A percentile compares a stretch with the other conserved stretches of the same genome.
Evolutionary conservation across 2,888 invertebrate species (phyloP).

Genomic region (Cantharis rufa): DNA sequence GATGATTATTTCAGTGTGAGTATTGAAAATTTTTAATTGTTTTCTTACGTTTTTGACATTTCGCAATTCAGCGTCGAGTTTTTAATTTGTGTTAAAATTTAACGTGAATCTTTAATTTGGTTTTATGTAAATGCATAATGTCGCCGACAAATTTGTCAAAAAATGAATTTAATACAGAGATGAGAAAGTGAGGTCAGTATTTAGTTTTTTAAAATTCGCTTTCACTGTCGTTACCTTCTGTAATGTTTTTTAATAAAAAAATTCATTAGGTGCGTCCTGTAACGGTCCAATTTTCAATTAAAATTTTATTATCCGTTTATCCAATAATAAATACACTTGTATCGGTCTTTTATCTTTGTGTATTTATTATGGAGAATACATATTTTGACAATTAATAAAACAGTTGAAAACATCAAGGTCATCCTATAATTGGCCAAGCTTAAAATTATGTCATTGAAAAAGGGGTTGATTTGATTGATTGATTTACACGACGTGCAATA

Average conservation of each 20-base stretch:
- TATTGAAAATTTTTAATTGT: slow-evolving; percentile 12
- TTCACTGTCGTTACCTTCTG: slow-evolving; percentile 14
- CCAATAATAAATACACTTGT: not conserved
- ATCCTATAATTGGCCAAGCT: slow-evolving; percentile 15
- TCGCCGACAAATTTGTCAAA: not conserved
- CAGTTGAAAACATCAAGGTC: slow-evolving; percentile 23
- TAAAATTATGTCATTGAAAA: slow-evolving; percentile 22
- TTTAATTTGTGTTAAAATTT: slow-evolving; percentile 7
- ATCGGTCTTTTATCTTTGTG: not conserved
- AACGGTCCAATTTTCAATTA: not conserved
- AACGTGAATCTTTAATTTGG: not conserved
- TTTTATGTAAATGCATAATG: not conserved
- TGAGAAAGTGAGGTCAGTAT: slow-evolving; percentile 20
- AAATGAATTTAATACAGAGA: not conserved
- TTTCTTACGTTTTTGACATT: slow-evolving; percentile 33
- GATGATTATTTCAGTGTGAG: slow-evolving; percentile 14
- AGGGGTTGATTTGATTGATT: slow-evolving; percentile 17
- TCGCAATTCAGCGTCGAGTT: slow-evolving; percentile 17
- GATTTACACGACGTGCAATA: not conserved
- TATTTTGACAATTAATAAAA: not conserved
- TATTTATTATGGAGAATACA: not conserved
- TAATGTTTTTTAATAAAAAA: slow-evolving; percentile 5
- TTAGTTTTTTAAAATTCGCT: slow-evolving; percentile 18
- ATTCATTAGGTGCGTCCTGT: slow-evolving; percentile 14
- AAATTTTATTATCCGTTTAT: not conserved